phyloP scores from a whole-genome alignment of 2,113 vertebrate species.

The Eolophus roseicapilla region DNA sequence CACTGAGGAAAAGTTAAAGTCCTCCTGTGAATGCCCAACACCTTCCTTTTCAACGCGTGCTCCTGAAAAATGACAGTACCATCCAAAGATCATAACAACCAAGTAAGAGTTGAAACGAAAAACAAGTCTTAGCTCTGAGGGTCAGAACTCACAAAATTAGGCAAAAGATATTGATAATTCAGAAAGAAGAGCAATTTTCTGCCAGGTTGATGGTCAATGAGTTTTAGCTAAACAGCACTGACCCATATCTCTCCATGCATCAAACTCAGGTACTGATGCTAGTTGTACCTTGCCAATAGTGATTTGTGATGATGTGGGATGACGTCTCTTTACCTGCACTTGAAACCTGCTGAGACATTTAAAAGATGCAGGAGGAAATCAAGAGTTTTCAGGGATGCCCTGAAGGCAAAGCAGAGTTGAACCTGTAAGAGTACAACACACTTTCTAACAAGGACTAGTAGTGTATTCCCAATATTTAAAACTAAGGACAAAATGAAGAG shows the following conservation, averaged over 20 bases:
- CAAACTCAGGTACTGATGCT: neutral
- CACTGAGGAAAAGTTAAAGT: neutral
- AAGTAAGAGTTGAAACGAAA: neutral
- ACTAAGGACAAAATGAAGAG: neutral
- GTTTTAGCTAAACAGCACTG: neutral
- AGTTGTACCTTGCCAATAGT: neutral
- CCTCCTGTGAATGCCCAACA: neutral
- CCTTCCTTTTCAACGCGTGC: neutral
- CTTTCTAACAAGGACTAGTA: neutral
- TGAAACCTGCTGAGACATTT: neutral
- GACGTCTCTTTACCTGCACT: neutral
- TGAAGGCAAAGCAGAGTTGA: neutral
- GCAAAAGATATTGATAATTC: neutral
- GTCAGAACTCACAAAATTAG: neutral
- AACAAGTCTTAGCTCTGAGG: neutral
- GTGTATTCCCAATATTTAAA: neutral
- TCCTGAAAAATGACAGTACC: neutral
- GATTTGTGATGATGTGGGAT: neutral
- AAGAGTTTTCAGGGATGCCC: neutral
- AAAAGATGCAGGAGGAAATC: neutral
- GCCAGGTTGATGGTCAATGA: neutral
- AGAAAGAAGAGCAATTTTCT: neutral
- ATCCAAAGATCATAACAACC: neutral
- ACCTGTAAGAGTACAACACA: neutral
- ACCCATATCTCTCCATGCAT: neutral